Evolutionary conservation across 1,140 invertebrate genomes (phyloP).

Genomic region (Dufourea novaeangliae): DNA sequence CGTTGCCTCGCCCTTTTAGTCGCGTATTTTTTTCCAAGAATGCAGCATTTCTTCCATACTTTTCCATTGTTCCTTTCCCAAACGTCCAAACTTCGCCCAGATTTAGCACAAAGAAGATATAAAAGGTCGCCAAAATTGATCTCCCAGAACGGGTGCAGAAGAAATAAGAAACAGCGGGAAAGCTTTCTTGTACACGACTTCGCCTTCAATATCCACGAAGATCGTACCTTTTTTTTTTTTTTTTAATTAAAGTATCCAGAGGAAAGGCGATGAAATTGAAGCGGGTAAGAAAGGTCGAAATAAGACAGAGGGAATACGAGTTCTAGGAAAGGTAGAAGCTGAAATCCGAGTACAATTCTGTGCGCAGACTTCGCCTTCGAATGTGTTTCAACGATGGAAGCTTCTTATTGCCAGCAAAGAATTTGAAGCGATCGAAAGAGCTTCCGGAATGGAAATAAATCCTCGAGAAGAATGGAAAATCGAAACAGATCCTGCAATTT

Average conservation of each 20-base stretch:
- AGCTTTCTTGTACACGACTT: neutral
- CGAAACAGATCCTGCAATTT: too few species aligned
- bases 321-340: neutral
- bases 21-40: neutral
- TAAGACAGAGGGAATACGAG: neutral
- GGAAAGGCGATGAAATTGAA: neutral
- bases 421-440: too few species aligned
- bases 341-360: too few species aligned
- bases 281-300: neutral
- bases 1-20: constrained; percentile 4
- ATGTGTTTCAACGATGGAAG: too few species aligned
- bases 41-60: neutral
- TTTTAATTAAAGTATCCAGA: neutral
- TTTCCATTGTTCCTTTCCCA: too few species aligned
- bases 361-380: too few species aligned
- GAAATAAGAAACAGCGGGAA: neutral
- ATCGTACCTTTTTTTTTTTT: neutral
- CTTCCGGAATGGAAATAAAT: too few species aligned
- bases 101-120: too few species aligned
- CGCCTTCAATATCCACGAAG: neutral
- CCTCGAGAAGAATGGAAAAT: too few species aligned
- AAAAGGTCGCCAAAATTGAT: neutral
- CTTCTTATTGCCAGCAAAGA: too few species aligned
- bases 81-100: neutral
- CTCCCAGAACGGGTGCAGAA: too few species aligned